Conservation (phyloP, 2,888 invertebrate species). For the Cancer borealis region DNA sequence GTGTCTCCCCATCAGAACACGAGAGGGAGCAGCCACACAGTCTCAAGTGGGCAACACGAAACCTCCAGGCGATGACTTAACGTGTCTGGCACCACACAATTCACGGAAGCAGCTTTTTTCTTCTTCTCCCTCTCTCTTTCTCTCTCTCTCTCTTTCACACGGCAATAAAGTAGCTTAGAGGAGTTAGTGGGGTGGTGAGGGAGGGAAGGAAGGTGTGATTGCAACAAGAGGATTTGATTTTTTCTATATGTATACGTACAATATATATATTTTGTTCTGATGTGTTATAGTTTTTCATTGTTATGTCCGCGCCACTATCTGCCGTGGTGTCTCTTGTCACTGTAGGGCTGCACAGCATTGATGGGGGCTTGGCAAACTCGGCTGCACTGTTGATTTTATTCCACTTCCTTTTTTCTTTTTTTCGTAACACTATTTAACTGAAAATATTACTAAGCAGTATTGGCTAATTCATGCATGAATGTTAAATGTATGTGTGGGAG, state of each 20-base stretch:
- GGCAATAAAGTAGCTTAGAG: neutral
- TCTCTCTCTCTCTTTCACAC: neutral
- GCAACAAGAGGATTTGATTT: neutral
- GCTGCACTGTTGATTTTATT: neutral
- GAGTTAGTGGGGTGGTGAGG: neutral
- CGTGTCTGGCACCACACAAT: neutral
- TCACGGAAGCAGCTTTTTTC: neutral
- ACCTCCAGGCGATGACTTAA: neutral
- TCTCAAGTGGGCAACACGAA: conserved; percentile 21
- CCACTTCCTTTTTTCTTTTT: neutral
- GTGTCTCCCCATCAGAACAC: neutral
- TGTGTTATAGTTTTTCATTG: conserved; percentile 15
- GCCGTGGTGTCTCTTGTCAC: neutral
- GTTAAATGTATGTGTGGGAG: neutral
- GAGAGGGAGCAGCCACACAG: conserved; percentile 12
- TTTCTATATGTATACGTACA: neutral
- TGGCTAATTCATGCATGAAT: neutral
- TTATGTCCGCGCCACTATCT: neutral
- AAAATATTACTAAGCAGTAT: neutral
- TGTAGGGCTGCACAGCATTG: neutral
- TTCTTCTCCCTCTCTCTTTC: neutral
- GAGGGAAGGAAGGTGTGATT: neutral
- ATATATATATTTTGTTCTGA: neutral
- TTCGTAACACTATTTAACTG: neutral
- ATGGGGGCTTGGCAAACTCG: conserved; percentile 6